Conservation (phyloP, 2,113 vertebrate species). For the Shinisaurus crocodilurus region DNA sequence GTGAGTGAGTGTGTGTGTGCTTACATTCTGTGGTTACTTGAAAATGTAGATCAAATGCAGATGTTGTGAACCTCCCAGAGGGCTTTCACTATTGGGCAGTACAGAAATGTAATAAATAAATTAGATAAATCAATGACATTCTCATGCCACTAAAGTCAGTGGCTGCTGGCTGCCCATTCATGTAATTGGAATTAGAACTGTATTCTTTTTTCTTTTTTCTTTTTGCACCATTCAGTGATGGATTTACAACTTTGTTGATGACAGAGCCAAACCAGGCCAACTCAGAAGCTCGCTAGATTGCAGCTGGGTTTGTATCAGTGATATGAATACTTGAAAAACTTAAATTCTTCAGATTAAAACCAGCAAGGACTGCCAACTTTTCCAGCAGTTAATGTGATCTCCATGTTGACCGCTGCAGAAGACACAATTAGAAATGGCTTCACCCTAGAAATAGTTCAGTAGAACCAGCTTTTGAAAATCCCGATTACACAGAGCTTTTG, state of each 20-base stretch:
- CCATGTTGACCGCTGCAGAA: neutral
- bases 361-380: neutral
- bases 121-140: neutral
- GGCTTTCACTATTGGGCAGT: too few relatives aligned
- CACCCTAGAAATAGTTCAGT: neutral
- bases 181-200: neutral
- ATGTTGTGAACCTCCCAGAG: too few relatives aligned
- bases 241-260: neutral
- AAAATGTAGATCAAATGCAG: neutral
- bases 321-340: neutral
- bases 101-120: too few relatives aligned
- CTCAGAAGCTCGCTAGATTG: neutral
- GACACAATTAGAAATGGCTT: neutral
- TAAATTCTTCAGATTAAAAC: neutral
- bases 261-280: neutral
- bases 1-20: too few relatives aligned
- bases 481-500: neutral
- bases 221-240: neutral
- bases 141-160: neutral
- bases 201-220: too few relatives aligned
- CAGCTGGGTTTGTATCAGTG: neutral
- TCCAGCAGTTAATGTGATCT: neutral
- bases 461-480: neutral
- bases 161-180: neutral
- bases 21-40: neutral